A percentile compares a stretch with the other conserved stretches of the same genome.
phyloP scores from a whole-genome alignment of 1,140 invertebrate genomes.

The Drosophila aff. region DNA sequence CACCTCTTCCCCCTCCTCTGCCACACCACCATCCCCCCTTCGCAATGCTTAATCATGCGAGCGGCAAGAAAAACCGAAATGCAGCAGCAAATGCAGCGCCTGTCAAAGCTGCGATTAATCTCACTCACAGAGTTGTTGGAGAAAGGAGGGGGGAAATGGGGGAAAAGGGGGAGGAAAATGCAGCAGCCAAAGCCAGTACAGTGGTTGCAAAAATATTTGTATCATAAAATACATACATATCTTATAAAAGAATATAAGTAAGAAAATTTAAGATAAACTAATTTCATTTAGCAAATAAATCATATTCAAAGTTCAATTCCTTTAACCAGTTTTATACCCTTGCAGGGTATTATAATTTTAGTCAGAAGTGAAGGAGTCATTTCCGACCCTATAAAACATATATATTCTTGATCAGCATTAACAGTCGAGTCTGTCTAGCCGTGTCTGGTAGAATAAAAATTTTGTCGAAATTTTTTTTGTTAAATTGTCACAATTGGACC shows the following conservation, averaged over 20 bases:
- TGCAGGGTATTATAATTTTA: too few species aligned
- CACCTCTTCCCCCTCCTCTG: neutral
- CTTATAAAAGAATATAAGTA: too few species aligned
- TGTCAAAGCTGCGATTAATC: slow-evolving; percentile 83
- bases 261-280: neutral
- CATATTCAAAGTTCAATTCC: neutral
- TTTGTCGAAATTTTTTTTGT: too few species aligned
- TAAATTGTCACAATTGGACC: too few species aligned
- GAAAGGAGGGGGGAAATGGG: slow-evolving; percentile 8
- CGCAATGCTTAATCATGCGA: slow-evolving; percentile 39
- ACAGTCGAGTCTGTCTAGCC: too few species aligned
- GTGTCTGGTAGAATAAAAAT: too few species aligned
- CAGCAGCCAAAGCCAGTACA: slow-evolving; percentile 9
- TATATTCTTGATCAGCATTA: too few species aligned
- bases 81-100: slow-evolving; percentile 73
- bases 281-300: neutral
- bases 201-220: slow-evolving; percentile 9
- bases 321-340: too few species aligned
- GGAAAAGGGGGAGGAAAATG: slow-evolving; percentile 22
- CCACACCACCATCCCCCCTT: slow-evolving; percentile 18
- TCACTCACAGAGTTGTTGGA: slow-evolving; percentile 62
- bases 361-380: too few species aligned
- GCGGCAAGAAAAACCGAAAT: slow-evolving; percentile 43
- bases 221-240: too few species aligned
- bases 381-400: too few species aligned